Evolutionary conservation across 2,113 vertebrate genomes (phyloP).

Genomic region (Verasper variegatus): DNA sequence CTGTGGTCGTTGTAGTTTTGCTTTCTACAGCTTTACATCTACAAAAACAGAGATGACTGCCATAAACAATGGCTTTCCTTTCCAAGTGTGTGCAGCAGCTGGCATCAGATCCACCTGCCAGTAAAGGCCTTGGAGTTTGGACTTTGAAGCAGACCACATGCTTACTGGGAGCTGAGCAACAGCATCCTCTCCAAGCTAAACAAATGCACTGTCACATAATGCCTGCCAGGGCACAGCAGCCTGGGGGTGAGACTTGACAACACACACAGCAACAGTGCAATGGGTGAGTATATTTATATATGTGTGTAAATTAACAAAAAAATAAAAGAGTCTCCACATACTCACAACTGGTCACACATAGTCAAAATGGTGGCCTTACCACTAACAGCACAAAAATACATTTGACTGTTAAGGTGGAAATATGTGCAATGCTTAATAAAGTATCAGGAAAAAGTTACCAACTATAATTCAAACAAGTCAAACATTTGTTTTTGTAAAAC

Average conservation of each 20-base stretch:
- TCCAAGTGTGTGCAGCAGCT: conserved; percentile 26
- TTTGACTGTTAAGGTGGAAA: too few species aligned
- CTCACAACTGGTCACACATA: too few species aligned
- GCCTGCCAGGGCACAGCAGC: conserved; percentile 10
- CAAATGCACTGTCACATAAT: conserved; percentile 52
- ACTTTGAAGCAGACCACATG: conserved; percentile 58
- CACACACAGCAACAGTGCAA: not conserved
- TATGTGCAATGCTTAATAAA: too few species aligned
- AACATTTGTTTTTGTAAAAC: too few species aligned
- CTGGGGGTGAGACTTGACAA: conserved; percentile 1
- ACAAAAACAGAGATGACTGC: not conserved
- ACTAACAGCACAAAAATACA: too few species aligned
- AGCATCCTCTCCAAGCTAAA: conserved; percentile 51
- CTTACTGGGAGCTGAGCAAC: conserved; percentile 39
- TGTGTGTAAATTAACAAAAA: too few species aligned
- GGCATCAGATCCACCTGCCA: conserved; percentile 45
- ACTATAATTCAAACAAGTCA: too few species aligned
- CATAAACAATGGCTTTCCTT: conserved; percentile 21
- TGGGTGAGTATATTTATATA: not conserved
- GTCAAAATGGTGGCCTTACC: not conserved
- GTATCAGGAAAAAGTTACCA: too few species aligned
- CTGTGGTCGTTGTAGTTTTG: conserved; percentile 17
- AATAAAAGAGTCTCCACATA: too few species aligned
- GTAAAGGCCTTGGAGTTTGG: conserved; percentile 75
- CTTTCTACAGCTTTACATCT: conserved; percentile 11